Percentiles rank a stretch among this genome's conserved stretches.
These are phyloP conservation scores for Enteromius thamalakanensis DNA, from an alignment of 2,797 vertebrate genomes.

Conservation along the genomic window DNA sequence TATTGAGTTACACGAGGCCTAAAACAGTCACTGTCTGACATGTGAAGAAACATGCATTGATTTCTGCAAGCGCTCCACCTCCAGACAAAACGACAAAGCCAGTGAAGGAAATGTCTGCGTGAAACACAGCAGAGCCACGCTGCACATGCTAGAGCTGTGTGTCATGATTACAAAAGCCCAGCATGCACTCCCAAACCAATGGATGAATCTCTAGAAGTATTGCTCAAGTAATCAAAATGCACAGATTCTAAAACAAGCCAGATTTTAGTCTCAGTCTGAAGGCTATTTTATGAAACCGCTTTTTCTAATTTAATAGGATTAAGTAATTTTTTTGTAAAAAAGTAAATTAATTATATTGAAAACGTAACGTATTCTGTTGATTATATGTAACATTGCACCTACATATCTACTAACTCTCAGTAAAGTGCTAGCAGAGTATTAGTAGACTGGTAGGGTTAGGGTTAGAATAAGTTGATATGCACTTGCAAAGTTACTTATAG, in stretches of 20 bases:
- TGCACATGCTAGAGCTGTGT: slow-evolving; percentile 35
- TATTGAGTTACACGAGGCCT: slow-evolving; percentile 67
- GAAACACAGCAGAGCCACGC: slow-evolving; percentile 71
- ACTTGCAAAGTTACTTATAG: too few species aligned
- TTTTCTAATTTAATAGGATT: background rate
- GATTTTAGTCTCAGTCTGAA: background rate
- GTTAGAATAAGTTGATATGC: too few species aligned
- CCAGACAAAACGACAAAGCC: slow-evolving; percentile 69
- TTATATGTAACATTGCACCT: too few species aligned
- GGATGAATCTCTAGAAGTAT: background rate
- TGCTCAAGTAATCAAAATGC: slow-evolving; percentile 12
- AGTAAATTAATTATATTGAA: too few species aligned
- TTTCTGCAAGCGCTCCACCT: slow-evolving; percentile 72
- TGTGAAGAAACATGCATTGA: slow-evolving; percentile 71
- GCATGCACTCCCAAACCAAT: slow-evolving; percentile 24
- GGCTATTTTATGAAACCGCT: background rate
- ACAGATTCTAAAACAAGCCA: background rate
- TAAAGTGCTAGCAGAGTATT: too few species aligned
- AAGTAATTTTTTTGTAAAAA: background rate
- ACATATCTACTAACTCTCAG: too few species aligned
- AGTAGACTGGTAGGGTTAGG: too few species aligned
- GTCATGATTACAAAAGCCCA: slow-evolving; percentile 32
- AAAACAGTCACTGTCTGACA: slow-evolving; percentile 67
- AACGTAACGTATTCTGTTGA: too few species aligned
- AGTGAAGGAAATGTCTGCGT: slow-evolving; percentile 69